Evolutionary conservation across 2,797 vertebrate genomes (phyloP).

Genomic region (Myiotriccus ornatus): DNA sequence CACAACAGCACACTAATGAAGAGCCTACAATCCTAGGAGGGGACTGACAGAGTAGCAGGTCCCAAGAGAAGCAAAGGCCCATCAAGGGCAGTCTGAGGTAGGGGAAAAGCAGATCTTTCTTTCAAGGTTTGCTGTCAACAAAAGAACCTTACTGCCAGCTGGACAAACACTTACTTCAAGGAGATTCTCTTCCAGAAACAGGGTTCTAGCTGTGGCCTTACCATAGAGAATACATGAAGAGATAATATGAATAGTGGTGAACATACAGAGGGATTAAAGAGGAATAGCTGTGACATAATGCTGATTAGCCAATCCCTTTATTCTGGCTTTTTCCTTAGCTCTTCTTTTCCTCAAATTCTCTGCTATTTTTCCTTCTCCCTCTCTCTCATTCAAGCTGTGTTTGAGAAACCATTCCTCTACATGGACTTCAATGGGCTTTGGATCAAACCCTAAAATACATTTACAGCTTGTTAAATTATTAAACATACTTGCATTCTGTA

Average conservation of each 20-base stretch:
- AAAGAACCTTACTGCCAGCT: background rate
- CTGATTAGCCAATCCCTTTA: background rate
- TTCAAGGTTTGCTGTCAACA: background rate
- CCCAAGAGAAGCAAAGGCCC: background rate
- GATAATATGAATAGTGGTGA: background rate
- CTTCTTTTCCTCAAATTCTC: background rate
- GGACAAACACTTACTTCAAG: background rate
- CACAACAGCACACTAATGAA: background rate
- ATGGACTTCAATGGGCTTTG: background rate
- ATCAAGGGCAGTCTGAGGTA: background rate
- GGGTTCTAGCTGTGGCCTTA: background rate
- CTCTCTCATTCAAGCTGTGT: background rate
- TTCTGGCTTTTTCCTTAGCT: background rate
- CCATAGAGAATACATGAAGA: background rate
- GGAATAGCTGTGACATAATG: background rate
- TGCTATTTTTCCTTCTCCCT: background rate
- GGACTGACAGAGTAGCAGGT: background rate
- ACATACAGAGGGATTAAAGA: background rate
- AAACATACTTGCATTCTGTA: background rate
- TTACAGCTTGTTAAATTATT: background rate
- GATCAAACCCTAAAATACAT: background rate
- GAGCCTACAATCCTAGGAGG: background rate
- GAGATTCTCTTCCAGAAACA: background rate
- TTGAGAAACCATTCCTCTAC: background rate
- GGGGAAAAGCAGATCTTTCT: background rate